Evolutionary conservation across 2,888 invertebrate genomes (phyloP).

Genomic region (Acholoe squamosa): DNA sequence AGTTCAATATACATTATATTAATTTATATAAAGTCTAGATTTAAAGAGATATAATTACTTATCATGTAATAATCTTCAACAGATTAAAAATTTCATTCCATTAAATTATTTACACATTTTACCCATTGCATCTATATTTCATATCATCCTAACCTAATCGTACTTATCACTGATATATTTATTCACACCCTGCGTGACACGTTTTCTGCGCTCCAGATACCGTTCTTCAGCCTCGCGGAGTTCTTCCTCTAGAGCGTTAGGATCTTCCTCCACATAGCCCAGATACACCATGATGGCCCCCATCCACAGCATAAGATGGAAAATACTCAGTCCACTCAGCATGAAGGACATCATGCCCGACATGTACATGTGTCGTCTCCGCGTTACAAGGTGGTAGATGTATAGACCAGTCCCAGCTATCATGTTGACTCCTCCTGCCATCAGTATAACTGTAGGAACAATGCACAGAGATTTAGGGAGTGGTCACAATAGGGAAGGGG

Average conservation of each 20-base stretch:
- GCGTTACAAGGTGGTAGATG: neutral
- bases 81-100: too few species aligned
- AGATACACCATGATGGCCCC: conserved; percentile 45
- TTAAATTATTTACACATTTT: too few species aligned
- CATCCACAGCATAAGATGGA: conserved; percentile 24
- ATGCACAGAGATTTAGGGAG: too few species aligned
- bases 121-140: neutral
- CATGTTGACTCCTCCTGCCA: conserved; percentile 18
- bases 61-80: too few species aligned
- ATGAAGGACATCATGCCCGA: neutral
- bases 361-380: conserved; percentile 32
- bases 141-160: neutral
- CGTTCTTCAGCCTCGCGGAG: neutral
- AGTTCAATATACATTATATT: too few species aligned
- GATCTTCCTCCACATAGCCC: conserved; percentile 46
- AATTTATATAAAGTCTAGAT: too few species aligned
- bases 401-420: neutral
- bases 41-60: too few species aligned
- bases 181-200: neutral
- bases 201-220: neutral
- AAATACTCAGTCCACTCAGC: neutral
- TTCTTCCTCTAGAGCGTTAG: neutral
- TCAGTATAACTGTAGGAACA: neutral
- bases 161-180: neutral
- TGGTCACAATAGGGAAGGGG: too few species aligned